Percentiles rank a stretch among this genome's conserved stretches.
Evolutionary conservation across 2,888 invertebrate genomes (phyloP).

Genomic region (Ophion costatus): DNA sequence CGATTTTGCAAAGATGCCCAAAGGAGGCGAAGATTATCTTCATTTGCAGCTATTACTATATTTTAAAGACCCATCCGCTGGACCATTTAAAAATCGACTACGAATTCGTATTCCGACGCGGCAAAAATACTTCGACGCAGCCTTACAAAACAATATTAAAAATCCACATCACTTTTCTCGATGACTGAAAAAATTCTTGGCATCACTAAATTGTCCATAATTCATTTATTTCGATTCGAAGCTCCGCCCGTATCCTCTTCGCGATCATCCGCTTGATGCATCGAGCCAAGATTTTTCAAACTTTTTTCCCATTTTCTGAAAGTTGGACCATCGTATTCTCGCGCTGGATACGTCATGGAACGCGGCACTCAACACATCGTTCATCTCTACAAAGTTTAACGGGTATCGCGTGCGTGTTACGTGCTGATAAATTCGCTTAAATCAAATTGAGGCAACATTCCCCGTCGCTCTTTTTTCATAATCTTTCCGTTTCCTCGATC

Average conservation of each 20-base stretch:
- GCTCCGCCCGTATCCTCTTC: neutral
- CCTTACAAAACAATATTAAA: no score
- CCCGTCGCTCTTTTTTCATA: conserved; percentile 6
- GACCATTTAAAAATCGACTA: no score
- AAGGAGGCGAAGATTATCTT: no score
- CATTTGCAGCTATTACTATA: no score
- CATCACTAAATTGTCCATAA: neutral
- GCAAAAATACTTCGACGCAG: no score
- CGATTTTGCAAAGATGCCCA: no score
- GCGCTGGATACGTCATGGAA: neutral
- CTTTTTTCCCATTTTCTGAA: neutral
- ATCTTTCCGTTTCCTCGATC: conserved; percentile 1
- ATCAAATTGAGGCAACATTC: conserved; percentile 41
- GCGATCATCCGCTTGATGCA: neutral
- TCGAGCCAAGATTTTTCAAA: neutral
- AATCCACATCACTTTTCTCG: no score
- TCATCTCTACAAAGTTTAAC: conserved; percentile 4
- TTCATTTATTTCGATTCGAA: neutral
- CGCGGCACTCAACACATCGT: neutral
- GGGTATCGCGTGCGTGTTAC: conserved; percentile 74
- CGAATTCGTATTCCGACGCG: no score
- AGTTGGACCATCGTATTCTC: neutral
- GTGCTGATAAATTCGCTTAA: conserved; percentile 73
- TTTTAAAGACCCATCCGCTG: no score
- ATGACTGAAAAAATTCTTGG: no score